Evolutionary conservation across 2,888 invertebrate species (phyloP).

Genomic region (Prosapia bicincta): DNA sequence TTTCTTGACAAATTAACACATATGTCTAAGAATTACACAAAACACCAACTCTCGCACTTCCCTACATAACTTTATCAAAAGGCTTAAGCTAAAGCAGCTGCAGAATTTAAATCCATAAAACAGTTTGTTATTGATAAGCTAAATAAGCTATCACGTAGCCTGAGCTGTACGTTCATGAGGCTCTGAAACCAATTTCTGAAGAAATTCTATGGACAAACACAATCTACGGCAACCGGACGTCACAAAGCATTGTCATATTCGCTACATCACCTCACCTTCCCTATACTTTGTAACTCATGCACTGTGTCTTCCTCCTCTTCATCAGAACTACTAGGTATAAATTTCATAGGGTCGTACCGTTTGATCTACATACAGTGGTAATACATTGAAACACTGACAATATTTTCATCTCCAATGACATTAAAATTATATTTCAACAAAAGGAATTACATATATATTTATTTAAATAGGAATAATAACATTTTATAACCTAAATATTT

Average conservation of each 20-base stretch:
- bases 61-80: neutral
- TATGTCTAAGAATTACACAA: too few species aligned
- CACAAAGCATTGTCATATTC: neutral
- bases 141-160: neutral
- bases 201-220: slow-evolving; percentile 6
- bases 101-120: neutral
- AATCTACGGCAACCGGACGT: neutral
- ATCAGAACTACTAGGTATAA: slow-evolving; percentile 30
- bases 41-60: neutral
- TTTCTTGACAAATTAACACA: too few species aligned
- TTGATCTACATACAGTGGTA: slow-evolving; percentile 14
- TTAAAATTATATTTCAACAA: too few species aligned
- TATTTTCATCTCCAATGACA: too few species aligned
- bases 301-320: slow-evolving; percentile 29
- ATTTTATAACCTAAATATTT: too few species aligned
- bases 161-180: neutral
- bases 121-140: neutral
- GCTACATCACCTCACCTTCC: slow-evolving; percentile 23
- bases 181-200: neutral
- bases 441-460: too few species aligned
- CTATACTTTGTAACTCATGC: slow-evolving; percentile 28
- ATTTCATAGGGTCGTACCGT: slow-evolving; percentile 29
- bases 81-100: neutral
- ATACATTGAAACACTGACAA: neutral
- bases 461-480: too few species aligned